Conservation (phyloP, 2,888 invertebrate species). For the Drosophila fulvimacula region DNA sequence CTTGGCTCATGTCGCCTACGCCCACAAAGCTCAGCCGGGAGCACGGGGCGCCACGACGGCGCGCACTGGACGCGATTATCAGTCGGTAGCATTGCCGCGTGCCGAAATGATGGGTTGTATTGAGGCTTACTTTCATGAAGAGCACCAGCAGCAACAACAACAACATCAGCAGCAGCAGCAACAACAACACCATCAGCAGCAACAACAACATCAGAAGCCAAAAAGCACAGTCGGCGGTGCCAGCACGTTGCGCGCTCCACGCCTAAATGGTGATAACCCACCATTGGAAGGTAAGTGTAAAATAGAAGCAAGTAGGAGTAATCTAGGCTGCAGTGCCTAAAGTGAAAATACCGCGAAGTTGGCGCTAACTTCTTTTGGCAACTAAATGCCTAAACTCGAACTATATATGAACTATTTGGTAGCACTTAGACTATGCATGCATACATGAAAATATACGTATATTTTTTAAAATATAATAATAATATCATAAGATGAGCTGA, state of each 20-base stretch:
- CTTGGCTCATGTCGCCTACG: conserved; percentile 84
- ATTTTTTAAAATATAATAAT: too few species aligned
- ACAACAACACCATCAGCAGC: conserved; percentile 79
- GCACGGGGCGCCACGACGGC: conserved; percentile 14
- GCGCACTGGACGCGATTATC: conserved; percentile 75
- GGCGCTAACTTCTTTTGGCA: too few species aligned
- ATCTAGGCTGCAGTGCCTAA: not conserved
- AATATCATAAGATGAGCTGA: not conserved
- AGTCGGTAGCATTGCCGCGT: conserved; percentile 86
- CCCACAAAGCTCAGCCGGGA: conserved; percentile 74
- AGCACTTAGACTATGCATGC: too few species aligned
- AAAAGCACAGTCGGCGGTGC: conserved; percentile 63
- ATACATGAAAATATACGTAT: too few species aligned
- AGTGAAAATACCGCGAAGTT: too few species aligned
- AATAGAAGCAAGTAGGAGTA: too few species aligned
- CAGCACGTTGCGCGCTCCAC: conserved; percentile 67
- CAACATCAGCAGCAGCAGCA: conserved; percentile 86
- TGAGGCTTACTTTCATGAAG: conserved; percentile 90
- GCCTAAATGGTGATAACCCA: conserved; percentile 83
- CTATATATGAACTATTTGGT: too few species aligned
- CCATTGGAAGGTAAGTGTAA: conserved; percentile 83
- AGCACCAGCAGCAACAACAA: conserved; percentile 85
- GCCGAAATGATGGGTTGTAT: conserved; percentile 90
- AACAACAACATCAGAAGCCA: conserved; percentile 56
- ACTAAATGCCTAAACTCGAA: too few species aligned